Conservation (phyloP, 2,797 vertebrate species). For the Echeneis naucrates region DNA sequence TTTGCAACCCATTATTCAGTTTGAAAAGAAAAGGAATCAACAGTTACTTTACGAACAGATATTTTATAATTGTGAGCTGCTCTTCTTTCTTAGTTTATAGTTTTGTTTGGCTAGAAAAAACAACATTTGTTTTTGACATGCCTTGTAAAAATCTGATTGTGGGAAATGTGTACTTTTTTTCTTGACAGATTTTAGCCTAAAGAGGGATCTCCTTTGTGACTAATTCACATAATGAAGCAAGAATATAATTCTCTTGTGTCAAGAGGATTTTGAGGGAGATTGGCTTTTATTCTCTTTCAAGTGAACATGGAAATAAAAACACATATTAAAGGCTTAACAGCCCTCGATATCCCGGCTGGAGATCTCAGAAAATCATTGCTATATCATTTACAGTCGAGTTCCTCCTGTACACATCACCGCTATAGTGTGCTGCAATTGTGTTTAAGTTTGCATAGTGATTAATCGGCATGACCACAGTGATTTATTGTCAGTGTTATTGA, state of each 20-base stretch:
- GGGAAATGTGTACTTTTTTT: neutral
- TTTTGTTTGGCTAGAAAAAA: neutral
- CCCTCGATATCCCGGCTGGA: neutral
- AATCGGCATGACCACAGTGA: slow-evolving; percentile 6
- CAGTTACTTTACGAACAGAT: neutral
- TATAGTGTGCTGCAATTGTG: neutral
- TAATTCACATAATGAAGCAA: neutral
- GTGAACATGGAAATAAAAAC: too few relatives aligned
- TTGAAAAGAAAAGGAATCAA: neutral
- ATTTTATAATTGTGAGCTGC: neutral
- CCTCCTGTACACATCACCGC: neutral
- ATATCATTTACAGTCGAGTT: slow-evolving; percentile 5
- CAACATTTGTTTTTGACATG: neutral
- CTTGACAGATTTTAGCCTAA: neutral
- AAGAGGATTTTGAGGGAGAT: too few relatives aligned
- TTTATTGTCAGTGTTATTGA: slow-evolving; percentile 28
- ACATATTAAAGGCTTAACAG: neutral
- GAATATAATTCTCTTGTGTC: neutral
- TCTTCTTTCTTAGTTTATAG: neutral
- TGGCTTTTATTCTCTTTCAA: too few relatives aligned
- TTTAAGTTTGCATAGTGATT: slow-evolving; percentile 23
- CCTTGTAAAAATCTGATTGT: neutral
- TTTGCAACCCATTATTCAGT: neutral
- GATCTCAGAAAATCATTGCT: neutral
- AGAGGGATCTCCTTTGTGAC: too few relatives aligned